Evolutionary conservation across 2,113 vertebrate species (phyloP).

Genomic region (Mellivora capensis): DNA sequence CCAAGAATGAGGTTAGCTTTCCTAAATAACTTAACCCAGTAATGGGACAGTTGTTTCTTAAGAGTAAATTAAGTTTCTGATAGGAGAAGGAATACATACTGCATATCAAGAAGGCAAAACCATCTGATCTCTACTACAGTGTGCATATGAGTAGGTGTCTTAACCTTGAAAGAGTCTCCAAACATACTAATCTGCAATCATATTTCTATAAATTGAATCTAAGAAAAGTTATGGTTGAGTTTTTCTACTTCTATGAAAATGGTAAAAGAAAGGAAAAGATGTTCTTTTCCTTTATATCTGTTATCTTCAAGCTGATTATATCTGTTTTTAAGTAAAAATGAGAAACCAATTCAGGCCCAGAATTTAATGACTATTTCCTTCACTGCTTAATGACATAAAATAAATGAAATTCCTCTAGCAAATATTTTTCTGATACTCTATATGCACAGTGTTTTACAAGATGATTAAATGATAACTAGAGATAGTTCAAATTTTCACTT

Average conservation of each 20-base stretch:
- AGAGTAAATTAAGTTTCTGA: background rate
- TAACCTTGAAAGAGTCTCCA: background rate
- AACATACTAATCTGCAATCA: background rate
- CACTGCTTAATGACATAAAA: background rate
- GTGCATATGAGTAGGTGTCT: background rate
- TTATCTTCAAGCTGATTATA: background rate
- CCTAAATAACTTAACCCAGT: background rate
- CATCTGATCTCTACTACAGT: background rate
- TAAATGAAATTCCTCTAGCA: background rate
- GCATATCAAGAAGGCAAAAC: background rate
- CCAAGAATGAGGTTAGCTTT: background rate
- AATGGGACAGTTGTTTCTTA: background rate
- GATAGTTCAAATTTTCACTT: background rate
- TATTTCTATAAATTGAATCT: background rate
- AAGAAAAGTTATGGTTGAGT: background rate
- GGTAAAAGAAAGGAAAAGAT: background rate
- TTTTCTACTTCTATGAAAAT: background rate
- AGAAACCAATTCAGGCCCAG: background rate
- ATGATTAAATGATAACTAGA: background rate
- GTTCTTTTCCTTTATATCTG: background rate
- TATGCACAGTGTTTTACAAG: background rate
- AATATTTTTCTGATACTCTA: background rate
- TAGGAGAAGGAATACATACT: background rate
- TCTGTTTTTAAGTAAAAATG: conserved; percentile 5
- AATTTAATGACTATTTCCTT: background rate